Percentiles rank a stretch among this genome's conserved stretches.
Conservation (phyloP, 92 coral and sea anemone species). For the Epizoanthus rinbou region DNA sequence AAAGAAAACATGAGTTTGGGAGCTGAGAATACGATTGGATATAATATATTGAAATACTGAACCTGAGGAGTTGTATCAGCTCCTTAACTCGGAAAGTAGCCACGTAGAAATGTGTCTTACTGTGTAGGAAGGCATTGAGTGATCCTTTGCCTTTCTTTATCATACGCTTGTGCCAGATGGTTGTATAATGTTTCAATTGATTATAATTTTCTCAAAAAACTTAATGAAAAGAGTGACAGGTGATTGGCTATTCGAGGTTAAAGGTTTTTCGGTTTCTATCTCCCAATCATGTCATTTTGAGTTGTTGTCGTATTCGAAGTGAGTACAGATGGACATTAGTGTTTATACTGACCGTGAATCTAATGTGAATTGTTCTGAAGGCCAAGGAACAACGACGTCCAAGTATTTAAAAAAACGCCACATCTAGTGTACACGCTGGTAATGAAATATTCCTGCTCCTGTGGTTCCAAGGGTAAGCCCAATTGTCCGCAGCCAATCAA, state of each 20-base stretch:
- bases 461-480: conserved; percentile 40
- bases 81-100: neutral
- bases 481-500: conserved; percentile 22
- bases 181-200: conserved; percentile 34
- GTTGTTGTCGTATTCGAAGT: neutral
- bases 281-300: neutral
- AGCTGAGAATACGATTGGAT: no score
- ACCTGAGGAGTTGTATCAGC: neutral
- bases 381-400: neutral
- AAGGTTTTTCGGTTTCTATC: neutral
- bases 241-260: conserved; percentile 26
- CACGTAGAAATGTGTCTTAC: neutral
- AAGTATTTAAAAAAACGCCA: neutral
- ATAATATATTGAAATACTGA: neutral
- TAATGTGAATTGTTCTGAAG: neutral
- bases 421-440: neutral
- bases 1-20: neutral
- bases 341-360: neutral
- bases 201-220: conserved; percentile 30
- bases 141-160: conserved; percentile 22
- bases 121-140: neutral
- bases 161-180: conserved; percentile 42
- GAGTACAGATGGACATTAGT: neutral
- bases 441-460: conserved; percentile 35
- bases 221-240: conserved; percentile 21